Evolutionary conservation across 2,113 vertebrate genomes (phyloP).

Genomic region (Scalopus aquaticus): DNA sequence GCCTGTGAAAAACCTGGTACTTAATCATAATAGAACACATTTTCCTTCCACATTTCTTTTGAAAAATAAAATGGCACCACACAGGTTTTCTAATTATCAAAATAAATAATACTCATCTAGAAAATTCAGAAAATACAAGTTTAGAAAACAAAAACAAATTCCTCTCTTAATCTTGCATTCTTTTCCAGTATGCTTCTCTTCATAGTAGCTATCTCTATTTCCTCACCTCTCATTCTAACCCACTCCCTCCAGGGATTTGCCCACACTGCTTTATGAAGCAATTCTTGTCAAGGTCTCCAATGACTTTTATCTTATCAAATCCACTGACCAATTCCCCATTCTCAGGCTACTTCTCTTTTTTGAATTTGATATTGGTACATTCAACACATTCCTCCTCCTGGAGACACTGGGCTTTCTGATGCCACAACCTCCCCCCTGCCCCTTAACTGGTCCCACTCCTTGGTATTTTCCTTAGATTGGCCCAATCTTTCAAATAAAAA

Average conservation of each 20-base stretch:
- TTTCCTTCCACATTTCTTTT: not conserved
- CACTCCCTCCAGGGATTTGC: not conserved
- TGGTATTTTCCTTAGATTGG: not conserved
- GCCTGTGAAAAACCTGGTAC: not conserved
- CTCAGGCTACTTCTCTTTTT: not conserved
- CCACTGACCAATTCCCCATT: not conserved
- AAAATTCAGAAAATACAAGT: not conserved
- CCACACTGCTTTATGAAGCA: not conserved
- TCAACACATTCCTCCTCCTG: not conserved
- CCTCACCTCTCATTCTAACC: not conserved
- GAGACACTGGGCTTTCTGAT: not conserved
- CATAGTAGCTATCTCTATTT: not conserved
- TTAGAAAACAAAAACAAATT: not conserved
- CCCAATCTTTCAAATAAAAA: not conserved
- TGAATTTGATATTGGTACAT: not conserved
- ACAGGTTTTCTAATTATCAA: not conserved
- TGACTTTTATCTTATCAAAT: not conserved
- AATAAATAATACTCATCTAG: not conserved
- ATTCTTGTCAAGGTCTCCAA: not conserved
- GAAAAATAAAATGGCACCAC: not conserved
- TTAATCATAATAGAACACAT: not conserved
- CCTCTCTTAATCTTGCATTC: not conserved
- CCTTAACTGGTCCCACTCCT: not conserved
- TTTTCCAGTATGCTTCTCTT: not conserved
- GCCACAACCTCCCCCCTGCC: not conserved